Percentiles rank a stretch among this genome's conserved stretches.
These are phyloP conservation scores for Brachionus sp. DNA, from an alignment of 1,140 invertebrate species.

Conservation along the genomic window DNA sequence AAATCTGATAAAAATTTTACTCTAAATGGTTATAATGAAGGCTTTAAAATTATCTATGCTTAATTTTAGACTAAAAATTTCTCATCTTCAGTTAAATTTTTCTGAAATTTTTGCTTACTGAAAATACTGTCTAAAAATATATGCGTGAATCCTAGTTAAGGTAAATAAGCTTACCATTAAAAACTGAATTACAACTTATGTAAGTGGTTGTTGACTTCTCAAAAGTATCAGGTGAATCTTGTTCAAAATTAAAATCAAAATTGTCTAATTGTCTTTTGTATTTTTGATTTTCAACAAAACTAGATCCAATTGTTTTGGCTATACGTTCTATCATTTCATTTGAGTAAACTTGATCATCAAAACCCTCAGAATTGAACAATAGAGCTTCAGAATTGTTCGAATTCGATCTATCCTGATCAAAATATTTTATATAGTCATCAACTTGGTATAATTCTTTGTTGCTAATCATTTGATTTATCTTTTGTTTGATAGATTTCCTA, in stretches of 20 bases:
- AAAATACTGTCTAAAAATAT: too few species aligned
- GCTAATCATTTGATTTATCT: background rate
- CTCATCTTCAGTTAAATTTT: too few species aligned
- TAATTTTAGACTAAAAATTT: too few species aligned
- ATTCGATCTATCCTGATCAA: background rate
- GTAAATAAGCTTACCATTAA: background rate
- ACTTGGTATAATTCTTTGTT: background rate
- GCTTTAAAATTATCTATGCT: too few species aligned
- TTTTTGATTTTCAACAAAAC: conserved; percentile 25
- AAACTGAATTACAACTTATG: conserved; percentile 18
- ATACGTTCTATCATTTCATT: conserved; percentile 7
- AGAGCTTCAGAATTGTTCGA: background rate
- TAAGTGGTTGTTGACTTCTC: background rate
- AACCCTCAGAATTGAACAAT: background rate
- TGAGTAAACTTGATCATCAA: background rate
- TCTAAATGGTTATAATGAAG: too few species aligned
- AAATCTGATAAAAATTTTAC: too few species aligned
- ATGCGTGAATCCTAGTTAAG: too few species aligned
- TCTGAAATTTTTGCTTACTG: too few species aligned
- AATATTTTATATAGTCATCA: background rate
- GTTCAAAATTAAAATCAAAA: background rate
- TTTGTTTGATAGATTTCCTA: background rate
- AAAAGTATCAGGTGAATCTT: background rate
- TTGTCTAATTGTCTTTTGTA: background rate
- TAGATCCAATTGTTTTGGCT: background rate